Base-by-base conservation (phyloP, 1,140 invertebrate genomes). In the Neodiprion fabricii region DNA sequence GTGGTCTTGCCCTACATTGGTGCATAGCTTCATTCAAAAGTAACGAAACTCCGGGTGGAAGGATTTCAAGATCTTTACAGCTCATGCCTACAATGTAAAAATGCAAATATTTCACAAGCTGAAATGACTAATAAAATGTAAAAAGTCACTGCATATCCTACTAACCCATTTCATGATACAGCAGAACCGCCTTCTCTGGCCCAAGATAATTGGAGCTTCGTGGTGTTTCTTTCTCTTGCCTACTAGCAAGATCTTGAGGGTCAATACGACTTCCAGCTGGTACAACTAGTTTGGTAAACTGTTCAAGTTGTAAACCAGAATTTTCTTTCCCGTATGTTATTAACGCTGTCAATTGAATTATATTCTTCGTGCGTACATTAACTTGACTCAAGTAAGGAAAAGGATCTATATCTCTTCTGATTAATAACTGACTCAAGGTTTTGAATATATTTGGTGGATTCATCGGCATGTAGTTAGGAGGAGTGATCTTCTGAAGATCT, bases 21-120 rank as follows among this genome's bases (percentile, higher is more conserved):
- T 94, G 92, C 79, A 97, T 91, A 1, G 94, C 91, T 76, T 96
- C 93, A 53, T 93, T 91, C 5, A 98, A 85, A 5, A 96, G 89
- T 9, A 97, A 87, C 28, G 93, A 91, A 23, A 98, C 84, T 0
- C 94, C 94, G 0, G 93, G 90, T 0, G 96, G 96, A 17, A 97
- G 86, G 50, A 90, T 92, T 78, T 95, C 92, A 1, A 98, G 85
- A 74, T 96, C 93, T 21, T 91, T 87, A 14, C 91, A 90, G 0
- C 91, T 95, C 72, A 97, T 90, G 66, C 91, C 91, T 92, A 85
- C 77, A 67, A 49, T 23, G 12, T 71, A 28, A 48, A 14, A 71
- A 40, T 40, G 28, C 28, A 40, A 40, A 40, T 3, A 40, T 40
- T 21, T 40, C 68, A 70, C 12, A 4, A 70, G 12, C 68, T 12